These are phyloP conservation scores for Actenoides lindsayi DNA, from an alignment of 2,113 vertebrate species.

Conservation along the genomic window DNA sequence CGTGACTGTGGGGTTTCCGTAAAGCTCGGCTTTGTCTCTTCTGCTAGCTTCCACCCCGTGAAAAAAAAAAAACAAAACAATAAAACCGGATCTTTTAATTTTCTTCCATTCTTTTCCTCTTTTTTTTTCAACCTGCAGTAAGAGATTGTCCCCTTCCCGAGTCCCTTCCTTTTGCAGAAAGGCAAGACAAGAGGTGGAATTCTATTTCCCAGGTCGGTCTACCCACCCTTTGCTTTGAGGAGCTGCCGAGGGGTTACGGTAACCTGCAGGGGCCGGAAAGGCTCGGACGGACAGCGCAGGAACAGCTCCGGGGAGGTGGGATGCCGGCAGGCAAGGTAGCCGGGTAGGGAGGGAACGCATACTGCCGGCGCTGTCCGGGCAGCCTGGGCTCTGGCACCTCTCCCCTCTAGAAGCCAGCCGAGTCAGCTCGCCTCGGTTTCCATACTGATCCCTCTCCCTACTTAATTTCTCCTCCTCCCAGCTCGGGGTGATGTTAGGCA, in stretches of 20 bases:
- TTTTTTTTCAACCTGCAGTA: neutral
- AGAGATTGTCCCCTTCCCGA: neutral
- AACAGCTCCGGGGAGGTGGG: neutral
- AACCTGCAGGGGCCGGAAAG: neutral
- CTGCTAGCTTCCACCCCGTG: neutral
- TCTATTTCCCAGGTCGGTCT: neutral
- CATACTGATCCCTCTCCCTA: neutral
- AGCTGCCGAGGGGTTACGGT: neutral
- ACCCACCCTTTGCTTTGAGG: neutral
- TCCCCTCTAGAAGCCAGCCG: neutral
- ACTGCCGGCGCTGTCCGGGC: neutral
- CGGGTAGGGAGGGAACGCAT: neutral
- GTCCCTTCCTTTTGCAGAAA: neutral
- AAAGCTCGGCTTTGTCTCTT: neutral
- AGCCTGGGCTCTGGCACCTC: neutral
- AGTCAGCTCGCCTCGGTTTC: neutral
- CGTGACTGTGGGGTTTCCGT: neutral
- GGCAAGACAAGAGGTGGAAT: neutral
- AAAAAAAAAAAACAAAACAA: neutral
- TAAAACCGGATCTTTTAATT: neutral
- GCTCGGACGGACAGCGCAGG: neutral
- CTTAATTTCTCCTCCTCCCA: neutral
- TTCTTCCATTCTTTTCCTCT: neutral
- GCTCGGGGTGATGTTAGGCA: neutral
- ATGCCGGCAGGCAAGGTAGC: neutral